phyloP scores from a whole-genome alignment of 92 coral and sea anemone genomes.

The Siderastrea siderea region DNA sequence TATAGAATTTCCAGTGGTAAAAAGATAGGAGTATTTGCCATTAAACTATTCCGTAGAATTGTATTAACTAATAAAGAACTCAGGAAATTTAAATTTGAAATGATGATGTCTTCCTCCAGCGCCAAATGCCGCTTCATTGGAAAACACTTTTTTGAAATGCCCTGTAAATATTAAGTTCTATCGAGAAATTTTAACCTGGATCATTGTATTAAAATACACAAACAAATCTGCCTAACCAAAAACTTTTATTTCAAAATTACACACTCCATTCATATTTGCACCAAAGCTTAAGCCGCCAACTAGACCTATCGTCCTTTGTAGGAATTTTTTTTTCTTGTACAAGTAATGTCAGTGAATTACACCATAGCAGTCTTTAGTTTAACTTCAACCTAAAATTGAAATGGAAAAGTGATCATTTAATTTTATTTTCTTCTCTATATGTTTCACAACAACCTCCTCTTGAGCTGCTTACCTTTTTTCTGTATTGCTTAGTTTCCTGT shows the following conservation, averaged over 20 bases:
- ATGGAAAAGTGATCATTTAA: conserved; percentile 15
- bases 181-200: background rate
- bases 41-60: background rate
- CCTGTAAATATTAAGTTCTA: background rate
- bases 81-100: background rate
- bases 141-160: conserved; percentile 2
- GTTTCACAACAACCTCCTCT: too few species aligned
- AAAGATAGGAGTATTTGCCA: background rate
- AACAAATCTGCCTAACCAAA: background rate
- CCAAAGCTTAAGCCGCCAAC: background rate
- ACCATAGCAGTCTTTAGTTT: background rate
- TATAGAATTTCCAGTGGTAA: background rate
- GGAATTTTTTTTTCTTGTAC: background rate
- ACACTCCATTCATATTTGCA: background rate
- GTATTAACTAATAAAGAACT: background rate
- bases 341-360: background rate
- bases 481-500: too few species aligned
- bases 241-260: conserved; percentile 2
- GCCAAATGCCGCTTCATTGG: conserved; percentile 8
- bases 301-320: background rate
- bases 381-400: background rate
- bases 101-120: background rate
- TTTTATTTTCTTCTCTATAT: background rate
- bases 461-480: too few species aligned
- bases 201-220: background rate